Percentiles rank a stretch among this genome's conserved stretches.
phyloP scores from a whole-genome alignment of 2,888 invertebrate species.

The Orthosia incerta region DNA sequence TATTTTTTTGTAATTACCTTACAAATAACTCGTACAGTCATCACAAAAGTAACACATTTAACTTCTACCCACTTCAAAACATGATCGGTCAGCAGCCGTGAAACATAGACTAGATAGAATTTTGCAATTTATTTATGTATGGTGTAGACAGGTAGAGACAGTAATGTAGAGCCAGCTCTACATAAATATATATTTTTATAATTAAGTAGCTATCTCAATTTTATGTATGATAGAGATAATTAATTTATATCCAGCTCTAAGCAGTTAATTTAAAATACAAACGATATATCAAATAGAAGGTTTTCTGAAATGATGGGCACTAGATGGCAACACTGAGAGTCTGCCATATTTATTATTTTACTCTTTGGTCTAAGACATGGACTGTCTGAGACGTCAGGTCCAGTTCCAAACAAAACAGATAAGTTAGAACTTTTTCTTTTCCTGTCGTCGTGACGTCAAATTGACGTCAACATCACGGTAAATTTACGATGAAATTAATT shows the following conservation, averaged over 20 bases:
- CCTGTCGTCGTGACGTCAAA: too few species aligned
- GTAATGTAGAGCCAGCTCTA: conserved; percentile 9
- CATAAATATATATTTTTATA: background rate
- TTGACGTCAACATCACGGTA: too few species aligned
- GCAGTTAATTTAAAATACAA: background rate
- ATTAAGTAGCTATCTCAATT: background rate
- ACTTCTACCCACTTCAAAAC: conserved; percentile 88
- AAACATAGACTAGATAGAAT: conserved; percentile 70
- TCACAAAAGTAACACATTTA: conserved; percentile 90
- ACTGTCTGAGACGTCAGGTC: too few species aligned
- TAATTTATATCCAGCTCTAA: background rate
- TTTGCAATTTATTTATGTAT: conserved; percentile 55
- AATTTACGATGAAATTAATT: too few species aligned
- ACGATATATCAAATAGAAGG: background rate
- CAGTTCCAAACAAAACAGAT: too few species aligned
- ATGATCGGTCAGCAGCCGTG: conserved; percentile 86
- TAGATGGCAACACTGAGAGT: too few species aligned
- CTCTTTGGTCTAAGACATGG: too few species aligned
- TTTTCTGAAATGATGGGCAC: too few species aligned
- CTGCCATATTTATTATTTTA: too few species aligned
- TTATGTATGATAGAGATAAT: conserved; percentile 21
- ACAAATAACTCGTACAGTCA: conserved; percentile 88
- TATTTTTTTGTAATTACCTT: conserved; percentile 81
- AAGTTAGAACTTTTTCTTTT: too few species aligned
- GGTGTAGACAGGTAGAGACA: conserved; percentile 8